These are phyloP conservation scores for Speoplatyrhinus poulsoni DNA, from an alignment of 2,113 vertebrate species.

Conservation along the genomic window DNA sequence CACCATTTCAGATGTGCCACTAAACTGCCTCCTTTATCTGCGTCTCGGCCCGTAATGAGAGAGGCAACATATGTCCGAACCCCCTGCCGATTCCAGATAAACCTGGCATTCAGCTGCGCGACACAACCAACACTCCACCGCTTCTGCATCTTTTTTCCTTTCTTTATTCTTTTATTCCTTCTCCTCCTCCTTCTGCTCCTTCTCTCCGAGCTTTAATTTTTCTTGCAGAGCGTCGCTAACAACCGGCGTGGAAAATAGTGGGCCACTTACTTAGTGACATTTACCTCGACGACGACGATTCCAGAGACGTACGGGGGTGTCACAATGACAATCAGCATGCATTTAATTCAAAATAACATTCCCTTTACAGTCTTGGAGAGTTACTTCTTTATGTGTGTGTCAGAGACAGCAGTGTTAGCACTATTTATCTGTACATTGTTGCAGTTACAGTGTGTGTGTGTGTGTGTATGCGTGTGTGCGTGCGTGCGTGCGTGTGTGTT, in stretches of 20 bases:
- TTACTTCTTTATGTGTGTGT: conserved; percentile 14
- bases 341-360: conserved; percentile 62
- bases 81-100: conserved; percentile 55
- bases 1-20: conserved; percentile 42
- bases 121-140: conserved; percentile 16
- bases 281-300: conserved; percentile 56
- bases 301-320: conserved; percentile 18
- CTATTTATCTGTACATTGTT: background rate
- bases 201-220: conserved; percentile 33
- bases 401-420: background rate
- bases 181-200: background rate
- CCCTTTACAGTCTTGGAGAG: conserved; percentile 36
- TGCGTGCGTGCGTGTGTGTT: conserved; percentile 35
- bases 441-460: conserved; percentile 6
- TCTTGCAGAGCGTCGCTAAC: conserved; percentile 40
- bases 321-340: conserved; percentile 66
- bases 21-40: conserved; percentile 47
- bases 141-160: background rate
- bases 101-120: conserved; percentile 19
- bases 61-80: conserved; percentile 61
- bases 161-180: too few species aligned
- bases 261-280: conserved; percentile 65
- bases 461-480: conserved; percentile 29
- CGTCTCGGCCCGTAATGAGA: conserved; percentile 52
- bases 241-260: conserved; percentile 48